phyloP scores from a whole-genome alignment of 2,797 vertebrate genomes.

The Falco biarmicus region DNA sequence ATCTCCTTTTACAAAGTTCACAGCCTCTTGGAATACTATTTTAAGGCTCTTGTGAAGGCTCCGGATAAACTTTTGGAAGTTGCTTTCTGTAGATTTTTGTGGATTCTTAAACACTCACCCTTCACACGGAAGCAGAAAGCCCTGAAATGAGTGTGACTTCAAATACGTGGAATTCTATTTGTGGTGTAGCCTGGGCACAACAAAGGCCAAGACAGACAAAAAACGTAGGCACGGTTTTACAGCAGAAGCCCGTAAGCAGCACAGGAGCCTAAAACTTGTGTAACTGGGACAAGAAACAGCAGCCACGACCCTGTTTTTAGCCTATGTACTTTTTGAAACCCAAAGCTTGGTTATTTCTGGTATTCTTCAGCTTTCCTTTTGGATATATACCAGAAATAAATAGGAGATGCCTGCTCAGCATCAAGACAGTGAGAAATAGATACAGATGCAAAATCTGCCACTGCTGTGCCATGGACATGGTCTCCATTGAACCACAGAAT shows the following conservation, averaged over 20 bases:
- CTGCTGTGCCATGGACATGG: not conserved
- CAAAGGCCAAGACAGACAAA: not conserved
- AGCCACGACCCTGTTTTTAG: not conserved
- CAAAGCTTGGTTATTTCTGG: not conserved
- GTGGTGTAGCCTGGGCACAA: not conserved
- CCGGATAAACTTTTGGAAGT: not conserved
- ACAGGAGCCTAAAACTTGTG: not conserved
- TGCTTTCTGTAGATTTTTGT: not conserved
- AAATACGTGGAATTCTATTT: not conserved
- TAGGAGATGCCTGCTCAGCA: not conserved
- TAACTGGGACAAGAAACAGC: not conserved
- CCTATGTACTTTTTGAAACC: not conserved
- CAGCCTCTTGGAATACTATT: not conserved
- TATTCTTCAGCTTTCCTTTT: not conserved
- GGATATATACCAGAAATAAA: not conserved
- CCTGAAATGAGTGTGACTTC: not conserved
- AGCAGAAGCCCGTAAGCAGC: not conserved
- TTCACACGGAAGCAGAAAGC: not conserved
- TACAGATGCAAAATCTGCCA: not conserved
- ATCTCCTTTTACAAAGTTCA: not conserved
- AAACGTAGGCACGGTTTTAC: not conserved
- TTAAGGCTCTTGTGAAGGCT: not conserved
- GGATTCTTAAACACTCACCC: not conserved
- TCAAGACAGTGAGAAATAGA: not conserved
- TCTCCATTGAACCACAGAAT: not conserved